Conservation (phyloP, 2,113 vertebrate genomes). For the Corvus hawaiiensis region DNA sequence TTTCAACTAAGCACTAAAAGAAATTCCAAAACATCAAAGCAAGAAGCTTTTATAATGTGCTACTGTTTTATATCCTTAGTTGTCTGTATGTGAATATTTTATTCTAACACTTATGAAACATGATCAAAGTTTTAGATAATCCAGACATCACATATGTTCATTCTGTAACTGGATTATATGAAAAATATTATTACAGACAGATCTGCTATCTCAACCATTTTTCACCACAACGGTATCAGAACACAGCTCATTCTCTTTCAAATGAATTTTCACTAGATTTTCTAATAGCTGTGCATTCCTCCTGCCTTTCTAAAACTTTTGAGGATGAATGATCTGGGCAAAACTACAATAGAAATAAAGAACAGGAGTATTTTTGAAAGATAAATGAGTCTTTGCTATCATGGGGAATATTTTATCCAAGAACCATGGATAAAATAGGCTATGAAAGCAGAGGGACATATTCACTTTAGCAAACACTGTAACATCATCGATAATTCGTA, state of each 20-base stretch:
- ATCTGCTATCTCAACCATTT: neutral
- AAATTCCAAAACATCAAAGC: constrained; percentile 17
- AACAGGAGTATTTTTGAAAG: neutral
- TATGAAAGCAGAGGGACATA: neutral
- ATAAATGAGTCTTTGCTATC: neutral
- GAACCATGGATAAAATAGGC: neutral
- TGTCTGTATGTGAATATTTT: neutral
- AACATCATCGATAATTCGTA: neutral
- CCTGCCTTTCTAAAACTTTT: neutral
- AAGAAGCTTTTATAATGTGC: neutral
- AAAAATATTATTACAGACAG: neutral
- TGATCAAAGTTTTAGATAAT: neutral
- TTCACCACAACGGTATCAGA: neutral
- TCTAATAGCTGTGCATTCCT: neutral
- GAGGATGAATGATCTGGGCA: neutral
- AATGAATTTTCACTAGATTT: neutral
- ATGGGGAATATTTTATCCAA: neutral
- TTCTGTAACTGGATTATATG: neutral
- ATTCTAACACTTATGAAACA: neutral
- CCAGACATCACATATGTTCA: neutral
- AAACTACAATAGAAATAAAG: neutral
- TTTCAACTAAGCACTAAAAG: neutral
- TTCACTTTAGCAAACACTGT: neutral
- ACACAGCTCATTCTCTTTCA: neutral
- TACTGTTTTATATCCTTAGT: neutral